Conservation (phyloP, 2,797 vertebrate genomes). For the Alcedo atthis region DNA sequence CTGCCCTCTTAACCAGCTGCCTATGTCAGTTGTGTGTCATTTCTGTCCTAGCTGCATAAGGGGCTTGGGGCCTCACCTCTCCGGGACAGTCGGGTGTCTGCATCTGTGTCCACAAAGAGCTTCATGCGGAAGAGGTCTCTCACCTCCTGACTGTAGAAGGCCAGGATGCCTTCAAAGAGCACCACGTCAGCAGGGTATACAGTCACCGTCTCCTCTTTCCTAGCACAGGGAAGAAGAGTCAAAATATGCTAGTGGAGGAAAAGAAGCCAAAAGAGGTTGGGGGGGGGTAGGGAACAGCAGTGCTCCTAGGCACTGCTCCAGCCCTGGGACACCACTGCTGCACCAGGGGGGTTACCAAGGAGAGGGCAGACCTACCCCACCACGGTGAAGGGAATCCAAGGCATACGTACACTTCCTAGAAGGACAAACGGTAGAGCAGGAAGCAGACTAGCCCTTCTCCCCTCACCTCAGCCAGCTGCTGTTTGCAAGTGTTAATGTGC, state of each 20-base stretch:
- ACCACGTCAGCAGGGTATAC: slow-evolving; percentile 96
- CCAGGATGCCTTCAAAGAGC: slow-evolving; percentile 95
- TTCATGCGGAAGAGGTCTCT: slow-evolving; percentile 98
- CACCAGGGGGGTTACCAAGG: not conserved
- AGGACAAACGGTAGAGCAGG: slow-evolving; percentile 35
- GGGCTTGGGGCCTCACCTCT: slow-evolving; percentile 79
- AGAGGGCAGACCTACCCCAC: slow-evolving; percentile 45
- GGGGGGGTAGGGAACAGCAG: not conserved
- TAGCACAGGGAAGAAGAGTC: slow-evolving; percentile 54
- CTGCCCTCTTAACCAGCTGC: not conserved
- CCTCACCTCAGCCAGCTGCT: not conserved
- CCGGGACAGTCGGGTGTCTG: slow-evolving; percentile 94
- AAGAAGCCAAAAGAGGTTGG: not conserved
- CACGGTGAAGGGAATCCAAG: not conserved
- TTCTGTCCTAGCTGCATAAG: not conserved
- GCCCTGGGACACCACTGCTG: slow-evolving; percentile 22
- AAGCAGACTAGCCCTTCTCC: not conserved
- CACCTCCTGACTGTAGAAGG: slow-evolving; percentile 96
- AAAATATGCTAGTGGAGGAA: not conserved
- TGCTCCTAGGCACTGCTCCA: slow-evolving; percentile 9
- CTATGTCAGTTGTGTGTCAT: not conserved
- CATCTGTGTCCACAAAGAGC: slow-evolving; percentile 96
- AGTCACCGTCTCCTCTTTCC: slow-evolving; percentile 93
- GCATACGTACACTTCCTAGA: slow-evolving; percentile 16
- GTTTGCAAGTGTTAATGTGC: not conserved